Percentiles rank a stretch among this genome's conserved stretches.
phyloP scores from a whole-genome alignment of 23 tunicate species.

The Halocynthia roretzi region DNA sequence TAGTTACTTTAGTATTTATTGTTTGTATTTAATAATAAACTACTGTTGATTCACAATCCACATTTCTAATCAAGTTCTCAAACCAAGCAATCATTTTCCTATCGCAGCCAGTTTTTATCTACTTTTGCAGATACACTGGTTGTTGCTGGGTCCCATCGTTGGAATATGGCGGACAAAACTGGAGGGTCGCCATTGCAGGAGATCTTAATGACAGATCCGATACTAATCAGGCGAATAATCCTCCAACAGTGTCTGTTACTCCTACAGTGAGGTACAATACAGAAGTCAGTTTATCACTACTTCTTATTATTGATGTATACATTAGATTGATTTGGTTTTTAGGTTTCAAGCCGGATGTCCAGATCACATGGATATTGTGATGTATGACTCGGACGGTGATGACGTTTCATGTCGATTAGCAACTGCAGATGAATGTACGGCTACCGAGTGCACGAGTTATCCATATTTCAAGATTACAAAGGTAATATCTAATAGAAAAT shows the following conservation, averaged over 20 bases:
- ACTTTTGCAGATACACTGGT: slow-evolving; percentile 10
- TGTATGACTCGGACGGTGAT: slow-evolving; percentile 60
- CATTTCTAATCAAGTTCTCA: too few relatives aligned
- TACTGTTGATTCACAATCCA: too few relatives aligned
- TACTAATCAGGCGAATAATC: slow-evolving; percentile 50
- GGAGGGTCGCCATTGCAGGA: slow-evolving; percentile 36
- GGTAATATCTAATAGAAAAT: neutral
- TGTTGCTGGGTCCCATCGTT: slow-evolving; percentile 14
- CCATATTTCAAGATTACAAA: slow-evolving; percentile 19
- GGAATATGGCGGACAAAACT: neutral
- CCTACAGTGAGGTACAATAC: slow-evolving; percentile 29
- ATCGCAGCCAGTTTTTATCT: neutral
- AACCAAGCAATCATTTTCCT: neutral
- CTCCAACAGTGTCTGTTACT: slow-evolving; percentile 39
- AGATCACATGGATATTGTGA: slow-evolving; percentile 28
- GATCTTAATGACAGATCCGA: slow-evolving; percentile 54
- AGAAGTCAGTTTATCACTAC: neutral
- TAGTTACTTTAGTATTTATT: neutral
- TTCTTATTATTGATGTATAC: neutral
- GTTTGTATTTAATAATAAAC: neutral
- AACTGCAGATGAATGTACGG: neutral
- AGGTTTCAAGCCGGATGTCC: slow-evolving; percentile 88
- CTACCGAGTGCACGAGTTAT: neutral
- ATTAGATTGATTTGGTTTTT: slow-evolving; percentile 1
- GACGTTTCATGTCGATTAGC: slow-evolving; percentile 41